Evolutionary conservation across 2,113 vertebrate species (phyloP).

Genomic region (Apodemus speciosus): DNA sequence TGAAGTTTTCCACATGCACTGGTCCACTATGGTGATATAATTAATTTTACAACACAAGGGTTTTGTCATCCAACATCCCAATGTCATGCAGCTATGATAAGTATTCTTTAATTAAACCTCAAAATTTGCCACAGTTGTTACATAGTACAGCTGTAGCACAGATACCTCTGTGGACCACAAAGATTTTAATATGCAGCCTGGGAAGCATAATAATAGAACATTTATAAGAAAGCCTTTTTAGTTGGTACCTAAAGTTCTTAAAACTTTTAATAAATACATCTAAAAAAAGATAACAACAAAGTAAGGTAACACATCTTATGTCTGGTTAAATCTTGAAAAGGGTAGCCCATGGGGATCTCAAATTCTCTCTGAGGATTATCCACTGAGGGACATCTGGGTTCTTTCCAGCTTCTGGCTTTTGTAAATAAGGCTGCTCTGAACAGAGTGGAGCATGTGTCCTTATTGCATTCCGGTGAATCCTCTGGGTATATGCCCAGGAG

Average conservation of each 20-base stretch:
- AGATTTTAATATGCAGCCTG: conserved; percentile 59
- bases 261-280: conserved; percentile 61
- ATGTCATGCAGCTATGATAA: conserved; percentile 86
- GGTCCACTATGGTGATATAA: conserved; percentile 88
- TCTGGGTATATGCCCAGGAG: too few species aligned
- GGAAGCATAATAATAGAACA: conserved; percentile 47
- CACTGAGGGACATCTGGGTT: too few species aligned
- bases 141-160: conserved; percentile 76
- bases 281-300: not conserved
- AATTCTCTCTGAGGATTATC: not conserved
- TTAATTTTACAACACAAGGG: conserved; percentile 91
- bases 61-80: conserved; percentile 86
- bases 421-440: too few species aligned
- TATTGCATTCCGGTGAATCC: too few species aligned
- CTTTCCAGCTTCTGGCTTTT: too few species aligned
- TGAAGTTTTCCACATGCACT: conserved; percentile 88
- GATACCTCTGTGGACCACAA: conserved; percentile 59
- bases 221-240: conserved; percentile 53
- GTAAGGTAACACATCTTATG: not conserved
- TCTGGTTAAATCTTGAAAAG: not conserved
- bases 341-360: rapidly evolving
- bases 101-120: conserved; percentile 91
- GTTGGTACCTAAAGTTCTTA: conserved; percentile 55
- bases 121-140: conserved; percentile 81
- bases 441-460: too few species aligned